Conservation (phyloP, 2,113 vertebrate genomes). For the Puntigrus tetrazona region DNA sequence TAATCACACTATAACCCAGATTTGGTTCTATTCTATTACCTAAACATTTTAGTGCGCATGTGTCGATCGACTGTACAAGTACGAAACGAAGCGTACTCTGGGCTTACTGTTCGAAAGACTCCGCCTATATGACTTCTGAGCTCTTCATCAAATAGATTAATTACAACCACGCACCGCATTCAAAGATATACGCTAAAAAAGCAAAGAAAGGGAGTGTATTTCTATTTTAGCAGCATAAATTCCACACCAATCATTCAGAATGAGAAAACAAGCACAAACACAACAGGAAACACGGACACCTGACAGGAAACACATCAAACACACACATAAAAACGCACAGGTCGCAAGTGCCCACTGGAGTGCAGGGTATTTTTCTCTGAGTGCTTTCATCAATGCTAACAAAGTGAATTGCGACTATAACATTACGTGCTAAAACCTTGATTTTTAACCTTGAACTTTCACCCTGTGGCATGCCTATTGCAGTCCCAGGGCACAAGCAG, state of each 20-base stretch:
- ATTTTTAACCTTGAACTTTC: conserved; percentile 46
- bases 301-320: conserved; percentile 30
- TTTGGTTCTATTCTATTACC: too few relatives aligned
- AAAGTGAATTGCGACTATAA: conserved; percentile 25
- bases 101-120: not conserved
- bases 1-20: not conserved
- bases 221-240: not conserved
- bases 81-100: not conserved
- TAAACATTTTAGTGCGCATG: too few relatives aligned
- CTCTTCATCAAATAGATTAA: not conserved
- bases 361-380: conserved; percentile 43
- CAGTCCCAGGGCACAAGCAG: conserved; percentile 69
- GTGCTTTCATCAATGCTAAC: conserved; percentile 13
- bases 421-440: conserved; percentile 20
- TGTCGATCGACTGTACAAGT: not conserved
- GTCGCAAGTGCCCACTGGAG: conserved; percentile 54
- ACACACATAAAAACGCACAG: conserved; percentile 42
- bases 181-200: not conserved
- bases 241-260: not conserved
- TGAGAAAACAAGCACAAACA: conserved; percentile 29
- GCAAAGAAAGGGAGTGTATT: not conserved
- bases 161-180: not conserved
- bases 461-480: conserved; percentile 67
- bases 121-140: not conserved
- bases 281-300: conserved; percentile 26